phyloP scores from a whole-genome alignment of 2,113 vertebrate genomes.

The Crotalus tigris region DNA sequence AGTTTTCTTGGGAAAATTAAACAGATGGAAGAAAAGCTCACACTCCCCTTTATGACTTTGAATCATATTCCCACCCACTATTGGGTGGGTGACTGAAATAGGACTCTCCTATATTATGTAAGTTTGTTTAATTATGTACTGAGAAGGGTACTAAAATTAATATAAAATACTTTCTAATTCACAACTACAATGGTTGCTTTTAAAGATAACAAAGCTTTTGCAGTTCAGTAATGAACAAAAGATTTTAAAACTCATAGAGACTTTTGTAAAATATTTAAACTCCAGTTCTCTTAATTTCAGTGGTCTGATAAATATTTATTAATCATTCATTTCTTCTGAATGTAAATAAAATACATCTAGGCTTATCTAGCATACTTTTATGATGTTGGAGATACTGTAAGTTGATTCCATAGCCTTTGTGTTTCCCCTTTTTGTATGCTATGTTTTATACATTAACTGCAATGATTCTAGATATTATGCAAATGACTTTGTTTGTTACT shows the following conservation, averaged over 20 bases:
- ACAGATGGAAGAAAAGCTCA: neutral
- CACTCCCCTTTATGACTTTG: neutral
- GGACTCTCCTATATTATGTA: neutral
- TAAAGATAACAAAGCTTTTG: neutral
- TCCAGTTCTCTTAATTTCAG: conserved; percentile 24
- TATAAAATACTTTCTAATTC: too few species aligned
- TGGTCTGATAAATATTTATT: conserved; percentile 16
- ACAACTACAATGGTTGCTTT: neutral
- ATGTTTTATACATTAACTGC: conserved; percentile 5
- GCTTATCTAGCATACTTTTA: neutral
- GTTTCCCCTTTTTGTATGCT: conserved; percentile 2
- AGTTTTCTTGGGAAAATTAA: neutral
- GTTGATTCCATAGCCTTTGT: conserved; percentile 22
- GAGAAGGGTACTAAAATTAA: neutral
- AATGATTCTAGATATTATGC: conserved; percentile 15
- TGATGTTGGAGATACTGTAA: neutral
- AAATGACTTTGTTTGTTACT: conserved; percentile 23
- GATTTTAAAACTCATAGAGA: neutral
- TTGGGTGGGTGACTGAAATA: neutral
- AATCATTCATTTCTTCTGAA: conserved; percentile 16
- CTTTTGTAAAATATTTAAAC: neutral
- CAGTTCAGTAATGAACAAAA: neutral
- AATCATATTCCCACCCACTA: neutral
- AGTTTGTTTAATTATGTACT: neutral
- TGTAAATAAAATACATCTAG: conserved; percentile 30